phyloP scores from a whole-genome alignment of 2,113 vertebrate species.

The Gadus chalcogrammus region DNA sequence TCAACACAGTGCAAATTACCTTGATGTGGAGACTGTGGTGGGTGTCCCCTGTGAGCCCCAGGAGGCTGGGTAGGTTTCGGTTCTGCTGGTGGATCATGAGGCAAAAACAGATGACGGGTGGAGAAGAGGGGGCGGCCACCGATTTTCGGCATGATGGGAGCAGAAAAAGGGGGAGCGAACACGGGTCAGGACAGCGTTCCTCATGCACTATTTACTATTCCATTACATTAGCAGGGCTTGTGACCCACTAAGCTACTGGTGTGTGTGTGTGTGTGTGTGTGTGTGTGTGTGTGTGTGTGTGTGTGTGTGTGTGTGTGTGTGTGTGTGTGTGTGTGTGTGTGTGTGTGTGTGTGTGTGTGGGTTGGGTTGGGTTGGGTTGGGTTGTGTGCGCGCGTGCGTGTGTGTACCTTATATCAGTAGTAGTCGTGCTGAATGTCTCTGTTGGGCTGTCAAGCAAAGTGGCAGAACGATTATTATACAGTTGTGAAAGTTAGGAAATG shows the following conservation, averaged over 20 bases:
- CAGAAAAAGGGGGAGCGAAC: conserved; percentile 21
- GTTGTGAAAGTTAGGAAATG: neutral
- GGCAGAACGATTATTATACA: conserved; percentile 8
- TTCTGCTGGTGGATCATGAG: conserved; percentile 23
- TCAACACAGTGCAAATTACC: conserved; percentile 24
- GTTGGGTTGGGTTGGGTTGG: conserved; percentile 5
- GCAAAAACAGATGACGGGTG: neutral
- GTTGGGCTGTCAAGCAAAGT: conserved; percentile 39
- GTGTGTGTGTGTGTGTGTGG: conserved; percentile 36
- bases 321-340: conserved; percentile 12
- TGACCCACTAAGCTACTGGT: conserved; percentile 44
- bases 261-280: conserved; percentile 15
- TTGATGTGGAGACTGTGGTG: conserved; percentile 38
- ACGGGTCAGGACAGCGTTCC: conserved; percentile 50
- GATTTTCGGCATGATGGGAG: neutral
- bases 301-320: conserved; percentile 1
- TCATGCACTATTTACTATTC: conserved; percentile 60
- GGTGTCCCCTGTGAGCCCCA: conserved; percentile 34
- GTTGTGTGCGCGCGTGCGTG: conserved; percentile 12
- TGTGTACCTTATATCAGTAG: conserved; percentile 47
- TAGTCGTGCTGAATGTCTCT: conserved; percentile 48
- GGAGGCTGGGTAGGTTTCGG: conserved; percentile 24
- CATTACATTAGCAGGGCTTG: conserved; percentile 36
- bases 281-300: conserved; percentile 1
- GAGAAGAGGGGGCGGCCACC: conserved; percentile 14